Percentiles rank a stretch among this genome's conserved stretches.
These are phyloP conservation scores for Cossypha niveicapilla DNA, from an alignment of 2,797 vertebrate species.

Conservation along the genomic window DNA sequence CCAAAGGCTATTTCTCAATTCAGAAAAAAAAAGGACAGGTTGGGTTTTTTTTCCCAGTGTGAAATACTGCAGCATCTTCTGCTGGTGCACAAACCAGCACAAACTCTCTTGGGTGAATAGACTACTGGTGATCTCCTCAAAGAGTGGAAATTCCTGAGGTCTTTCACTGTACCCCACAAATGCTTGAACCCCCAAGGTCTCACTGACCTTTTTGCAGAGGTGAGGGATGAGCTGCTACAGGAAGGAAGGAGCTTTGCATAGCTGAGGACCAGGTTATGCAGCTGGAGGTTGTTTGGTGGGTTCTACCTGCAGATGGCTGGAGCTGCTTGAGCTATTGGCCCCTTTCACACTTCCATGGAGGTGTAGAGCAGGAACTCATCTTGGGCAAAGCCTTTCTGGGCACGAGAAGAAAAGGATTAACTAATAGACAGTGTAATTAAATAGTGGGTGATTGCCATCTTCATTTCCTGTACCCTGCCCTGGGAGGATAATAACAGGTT, in stretches of 20 bases:
- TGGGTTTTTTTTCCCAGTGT: fast-evolving
- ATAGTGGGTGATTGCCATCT: background rate
- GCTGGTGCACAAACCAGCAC: background rate
- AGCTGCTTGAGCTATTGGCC: background rate
- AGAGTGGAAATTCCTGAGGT: background rate
- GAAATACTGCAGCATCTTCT: background rate
- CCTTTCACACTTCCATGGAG: background rate
- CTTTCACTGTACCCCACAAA: fast-evolving
- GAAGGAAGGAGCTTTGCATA: background rate
- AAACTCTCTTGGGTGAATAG: background rate
- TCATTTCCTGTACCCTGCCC: slow-evolving; percentile 9
- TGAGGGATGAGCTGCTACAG: fast-evolving
- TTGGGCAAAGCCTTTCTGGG: background rate
- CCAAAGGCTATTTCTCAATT: background rate
- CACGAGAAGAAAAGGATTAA: background rate
- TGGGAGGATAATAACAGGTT: background rate
- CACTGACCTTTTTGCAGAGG: background rate
- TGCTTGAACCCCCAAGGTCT: background rate
- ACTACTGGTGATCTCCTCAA: background rate
- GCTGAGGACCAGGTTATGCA: background rate
- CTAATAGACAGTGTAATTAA: background rate
- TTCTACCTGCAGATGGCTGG: background rate
- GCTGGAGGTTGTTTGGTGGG: background rate
- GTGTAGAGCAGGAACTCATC: background rate
- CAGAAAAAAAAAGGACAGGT: background rate